A percentile compares a stretch with the other conserved stretches of the same genome.
These are phyloP conservation scores for Crenichthys baileyi DNA, from an alignment of 2,797 vertebrate species.

Conservation along the genomic window DNA sequence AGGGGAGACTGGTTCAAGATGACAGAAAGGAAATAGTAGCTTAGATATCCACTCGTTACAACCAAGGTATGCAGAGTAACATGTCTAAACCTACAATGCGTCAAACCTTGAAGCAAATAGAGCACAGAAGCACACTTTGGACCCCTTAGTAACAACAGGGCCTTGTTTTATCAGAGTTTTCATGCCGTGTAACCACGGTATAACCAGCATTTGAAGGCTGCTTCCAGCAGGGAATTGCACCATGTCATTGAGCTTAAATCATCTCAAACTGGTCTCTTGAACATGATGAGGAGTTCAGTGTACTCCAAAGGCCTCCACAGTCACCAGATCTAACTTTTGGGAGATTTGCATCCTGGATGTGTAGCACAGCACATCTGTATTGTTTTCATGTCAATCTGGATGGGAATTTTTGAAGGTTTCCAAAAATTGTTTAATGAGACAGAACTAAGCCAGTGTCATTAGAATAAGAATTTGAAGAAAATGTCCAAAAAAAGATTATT, in stretches of 20 bases:
- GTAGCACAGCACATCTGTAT: background rate
- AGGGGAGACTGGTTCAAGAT: background rate
- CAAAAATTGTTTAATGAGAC: background rate
- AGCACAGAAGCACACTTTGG: background rate
- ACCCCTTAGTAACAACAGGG: background rate
- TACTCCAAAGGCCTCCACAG: no score
- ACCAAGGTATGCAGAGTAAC: background rate
- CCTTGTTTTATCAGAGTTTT: background rate
- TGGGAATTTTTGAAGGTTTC: background rate
- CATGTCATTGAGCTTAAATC: background rate
- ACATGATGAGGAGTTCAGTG: background rate
- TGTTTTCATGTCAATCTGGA: background rate
- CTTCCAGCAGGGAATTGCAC: slow-evolving; percentile 35
- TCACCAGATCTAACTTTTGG: background rate
- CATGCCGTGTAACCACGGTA: slow-evolving; percentile 17
- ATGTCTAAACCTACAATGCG: background rate
- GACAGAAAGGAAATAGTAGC: background rate
- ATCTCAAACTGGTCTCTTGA: background rate
- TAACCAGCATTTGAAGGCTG: slow-evolving; percentile 51
- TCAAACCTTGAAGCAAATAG: background rate
- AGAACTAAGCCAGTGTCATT: background rate
- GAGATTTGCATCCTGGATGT: background rate
- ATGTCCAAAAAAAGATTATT: background rate
- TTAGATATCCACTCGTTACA: background rate
- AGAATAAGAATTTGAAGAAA: background rate